These are phyloP conservation scores for Sepiola atlantica DNA, from an alignment of 2,888 invertebrate species.

Conservation along the genomic window DNA sequence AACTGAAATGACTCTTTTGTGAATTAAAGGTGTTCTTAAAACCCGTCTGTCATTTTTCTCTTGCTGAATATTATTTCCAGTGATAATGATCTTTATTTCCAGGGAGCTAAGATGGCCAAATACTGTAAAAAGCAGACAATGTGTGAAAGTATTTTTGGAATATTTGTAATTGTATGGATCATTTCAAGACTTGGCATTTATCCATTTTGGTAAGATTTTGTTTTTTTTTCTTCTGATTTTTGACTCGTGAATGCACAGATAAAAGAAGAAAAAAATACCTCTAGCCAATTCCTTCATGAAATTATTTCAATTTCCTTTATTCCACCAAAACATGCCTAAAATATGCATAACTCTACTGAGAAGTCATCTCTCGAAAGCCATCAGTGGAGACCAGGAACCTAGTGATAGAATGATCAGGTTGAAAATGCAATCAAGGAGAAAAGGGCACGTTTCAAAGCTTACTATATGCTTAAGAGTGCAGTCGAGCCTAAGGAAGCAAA, in stretches of 20 bases:
- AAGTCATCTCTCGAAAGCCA: too few species aligned
- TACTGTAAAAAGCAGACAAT: slow-evolving; percentile 91
- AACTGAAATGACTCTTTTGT: not conserved
- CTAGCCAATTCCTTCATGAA: not conserved
- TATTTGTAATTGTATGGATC: slow-evolving; percentile 94
- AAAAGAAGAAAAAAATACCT: not conserved
- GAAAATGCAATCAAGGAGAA: too few species aligned
- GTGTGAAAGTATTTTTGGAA: slow-evolving; percentile 89
- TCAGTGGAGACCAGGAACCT: too few species aligned
- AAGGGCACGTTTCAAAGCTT: too few species aligned
- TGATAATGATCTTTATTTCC: slow-evolving; percentile 55
- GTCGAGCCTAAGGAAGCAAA: too few species aligned
- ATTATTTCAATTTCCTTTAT: too few species aligned
- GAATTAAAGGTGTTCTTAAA: not conserved
- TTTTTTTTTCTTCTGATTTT: too few species aligned
- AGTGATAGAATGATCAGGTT: too few species aligned
- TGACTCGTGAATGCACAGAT: not conserved
- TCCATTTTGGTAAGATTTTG: slow-evolving; percentile 80
- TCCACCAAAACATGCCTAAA: too few species aligned
- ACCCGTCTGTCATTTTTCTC: not conserved
- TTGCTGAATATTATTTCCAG: not conserved
- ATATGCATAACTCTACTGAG: too few species aligned
- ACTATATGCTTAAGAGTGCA: too few species aligned
- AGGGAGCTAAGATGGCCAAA: slow-evolving; percentile 95
- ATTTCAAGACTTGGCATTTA: slow-evolving; percentile 89